Percentiles rank a stretch among this genome's conserved stretches.
phyloP scores from a whole-genome alignment of 2,888 invertebrate genomes.

The Nephrotoma flavescens region DNA sequence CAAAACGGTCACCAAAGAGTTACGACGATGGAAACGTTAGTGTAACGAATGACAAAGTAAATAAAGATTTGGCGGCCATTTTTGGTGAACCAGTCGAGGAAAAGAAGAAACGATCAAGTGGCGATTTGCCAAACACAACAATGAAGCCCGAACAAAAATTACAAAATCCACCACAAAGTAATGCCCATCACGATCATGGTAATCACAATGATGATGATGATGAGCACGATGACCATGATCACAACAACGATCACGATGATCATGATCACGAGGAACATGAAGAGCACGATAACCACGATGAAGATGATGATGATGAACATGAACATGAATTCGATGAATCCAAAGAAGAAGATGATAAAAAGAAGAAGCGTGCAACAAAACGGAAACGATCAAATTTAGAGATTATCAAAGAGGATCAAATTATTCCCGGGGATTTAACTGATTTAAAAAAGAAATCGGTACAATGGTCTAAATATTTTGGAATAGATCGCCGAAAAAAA shows the following conservation, averaged over 20 bases:
- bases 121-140: conserved; percentile 19
- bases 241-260: conserved; percentile 22
- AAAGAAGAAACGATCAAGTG: conserved; percentile 38
- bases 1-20: conserved; percentile 43
- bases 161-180: neutral
- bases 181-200: neutral
- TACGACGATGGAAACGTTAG: conserved; percentile 20
- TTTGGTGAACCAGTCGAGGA: conserved; percentile 40
- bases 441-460: conserved; percentile 54
- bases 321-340: conserved; percentile 19
- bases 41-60: conserved; percentile 54
- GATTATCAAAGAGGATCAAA: conserved; percentile 17
- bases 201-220: neutral
- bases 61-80: conserved; percentile 50
- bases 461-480: conserved; percentile 79
- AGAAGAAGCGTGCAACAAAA: conserved; percentile 29
- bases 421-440: conserved; percentile 33
- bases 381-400: conserved; percentile 18
- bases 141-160: conserved; percentile 19
- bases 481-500: conserved; percentile 65
- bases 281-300: conserved; percentile 19
- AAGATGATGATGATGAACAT: conserved; percentile 28
- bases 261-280: conserved; percentile 22
- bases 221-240: conserved; percentile 18
- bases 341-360: conserved; percentile 30